Conservation (phyloP, 2,888 invertebrate species). For the Dorcus hopei region DNA sequence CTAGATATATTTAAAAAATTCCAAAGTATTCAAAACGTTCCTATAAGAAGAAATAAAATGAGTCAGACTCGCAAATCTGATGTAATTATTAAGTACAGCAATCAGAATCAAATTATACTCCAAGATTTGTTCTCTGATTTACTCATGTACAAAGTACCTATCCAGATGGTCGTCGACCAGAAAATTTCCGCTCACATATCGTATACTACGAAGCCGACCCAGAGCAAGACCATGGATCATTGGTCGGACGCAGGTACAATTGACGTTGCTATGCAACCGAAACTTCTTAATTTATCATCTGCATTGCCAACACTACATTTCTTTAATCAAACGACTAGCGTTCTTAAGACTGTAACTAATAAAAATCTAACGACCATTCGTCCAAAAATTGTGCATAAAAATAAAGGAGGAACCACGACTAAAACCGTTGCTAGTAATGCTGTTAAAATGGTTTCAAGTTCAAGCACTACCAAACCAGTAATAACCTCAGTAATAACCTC, state of each 20-base stretch:
- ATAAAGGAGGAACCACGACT: no score
- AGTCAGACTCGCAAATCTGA: conserved; percentile 10
- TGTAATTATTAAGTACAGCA: conserved; percentile 6
- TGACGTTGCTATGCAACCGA: background rate
- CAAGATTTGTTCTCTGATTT: conserved; percentile 15
- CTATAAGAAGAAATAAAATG: conserved; percentile 3
- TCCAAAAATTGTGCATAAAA: no score
- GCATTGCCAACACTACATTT: no score
- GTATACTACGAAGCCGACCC: conserved; percentile 5
- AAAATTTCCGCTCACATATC: conserved; percentile 13
- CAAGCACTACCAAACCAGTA: background rate
- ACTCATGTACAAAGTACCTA: conserved; percentile 15
- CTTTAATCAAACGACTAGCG: no score
- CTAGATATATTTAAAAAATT: conserved; percentile 11
- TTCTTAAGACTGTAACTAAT: no score
- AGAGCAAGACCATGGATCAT: conserved; percentile 6
- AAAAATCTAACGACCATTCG: no score
- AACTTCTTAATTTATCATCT: no score
- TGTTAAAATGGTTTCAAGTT: background rate
- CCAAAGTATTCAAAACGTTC: conserved; percentile 4
- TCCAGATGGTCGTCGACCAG: conserved; percentile 10
- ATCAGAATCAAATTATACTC: conserved; percentile 12
- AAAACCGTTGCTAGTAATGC: no score
- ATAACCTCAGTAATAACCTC: no score
- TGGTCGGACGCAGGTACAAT: conserved; percentile 2